Base-by-base conservation (phyloP, 2,888 invertebrate species). In the Lypha dubia region DNA sequence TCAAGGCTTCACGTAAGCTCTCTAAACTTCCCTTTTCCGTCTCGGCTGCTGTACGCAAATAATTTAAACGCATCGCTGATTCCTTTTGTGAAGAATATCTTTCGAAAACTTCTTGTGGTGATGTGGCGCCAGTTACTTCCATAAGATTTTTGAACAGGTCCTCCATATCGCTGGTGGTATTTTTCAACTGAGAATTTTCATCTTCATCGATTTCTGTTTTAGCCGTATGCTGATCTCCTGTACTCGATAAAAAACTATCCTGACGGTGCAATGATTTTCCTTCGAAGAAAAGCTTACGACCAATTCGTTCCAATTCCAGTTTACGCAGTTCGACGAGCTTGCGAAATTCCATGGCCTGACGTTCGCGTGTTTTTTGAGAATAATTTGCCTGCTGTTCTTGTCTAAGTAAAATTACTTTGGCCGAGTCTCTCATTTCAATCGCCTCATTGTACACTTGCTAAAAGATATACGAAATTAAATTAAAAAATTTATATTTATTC, bases 71-170 rank as follows among this genome's bases (percentile, higher is more conserved):
- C 63, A 94, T 93, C 68, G 95, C 94, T 0, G 97, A 97, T 86
- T 95, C 95, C 53, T 94, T 94, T 90, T 97, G 97, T 0, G 94
- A 94, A 67, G 94, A 93, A 91, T 96, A 97, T 84, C 95, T 93
- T 88, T 95, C 94, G 71, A 96, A 94, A 0, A 97, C 96, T 88
- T 96, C 95, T 79, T 95, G 94, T 0, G 95, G 94, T 67, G 94
- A 95, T 11, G 95, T 95, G 15, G 96, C 96, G 9, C 96, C 96
- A 20, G 97, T 96, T 0, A 95, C 94, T 89, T 95, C 94, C 94
- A 96, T 96, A 0, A 97, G 93, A 86, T 94, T 94, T 86, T 95
- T 95, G 89, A 97, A 96, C 24, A 94, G 93, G 13, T 94, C 94
- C 84, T 96, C 95, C 93, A 95, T 94, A 86, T 91, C 91, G 24